Evolutionary conservation across 1,140 invertebrate species (phyloP).

Genomic region (Drosophila elegans): DNA sequence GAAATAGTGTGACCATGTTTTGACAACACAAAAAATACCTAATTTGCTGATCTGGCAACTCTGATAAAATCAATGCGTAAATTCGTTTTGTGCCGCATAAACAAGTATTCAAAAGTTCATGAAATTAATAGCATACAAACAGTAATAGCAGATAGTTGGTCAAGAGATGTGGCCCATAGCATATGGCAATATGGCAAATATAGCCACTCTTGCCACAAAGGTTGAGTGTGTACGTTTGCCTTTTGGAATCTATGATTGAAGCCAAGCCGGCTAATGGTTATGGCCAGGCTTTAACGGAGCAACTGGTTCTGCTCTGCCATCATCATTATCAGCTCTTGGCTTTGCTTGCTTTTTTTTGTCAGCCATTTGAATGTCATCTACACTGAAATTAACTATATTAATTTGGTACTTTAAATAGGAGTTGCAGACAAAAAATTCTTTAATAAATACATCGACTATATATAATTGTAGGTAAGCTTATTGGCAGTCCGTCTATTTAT

Average conservation of each 20-base stretch:
- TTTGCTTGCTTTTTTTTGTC: conserved; percentile 13
- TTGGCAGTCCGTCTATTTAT: too few species aligned
- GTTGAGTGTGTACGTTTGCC: conserved; percentile 1
- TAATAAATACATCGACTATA: too few species aligned
- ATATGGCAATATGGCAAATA: not conserved
- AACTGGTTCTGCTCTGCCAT: conserved; percentile 41
- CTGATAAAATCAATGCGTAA: too few species aligned
- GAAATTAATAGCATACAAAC: too few species aligned
- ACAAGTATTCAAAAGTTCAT: too few species aligned
- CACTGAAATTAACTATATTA: not conserved
- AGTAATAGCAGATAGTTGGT: conserved; percentile 20
- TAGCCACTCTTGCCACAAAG: conserved; percentile 22
- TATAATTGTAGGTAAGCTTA: too few species aligned
- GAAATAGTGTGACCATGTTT: too few species aligned
- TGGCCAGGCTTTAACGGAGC: conserved; percentile 28
- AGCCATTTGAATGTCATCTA: conserved; percentile 36
- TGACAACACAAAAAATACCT: too few species aligned
- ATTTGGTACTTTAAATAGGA: not conserved
- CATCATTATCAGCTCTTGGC: conserved; percentile 35
- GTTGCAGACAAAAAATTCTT: not conserved
- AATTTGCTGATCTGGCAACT: too few species aligned
- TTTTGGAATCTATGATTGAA: conserved; percentile 43
- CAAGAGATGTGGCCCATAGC: conserved; percentile 17
- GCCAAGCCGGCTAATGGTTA: conserved; percentile 39
- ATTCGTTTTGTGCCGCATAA: too few species aligned